Evolutionary conservation across 2,888 invertebrate species (phyloP), one percentile per base, ranked within the genome.

Genomic region (Phengaris alcon): DNA sequence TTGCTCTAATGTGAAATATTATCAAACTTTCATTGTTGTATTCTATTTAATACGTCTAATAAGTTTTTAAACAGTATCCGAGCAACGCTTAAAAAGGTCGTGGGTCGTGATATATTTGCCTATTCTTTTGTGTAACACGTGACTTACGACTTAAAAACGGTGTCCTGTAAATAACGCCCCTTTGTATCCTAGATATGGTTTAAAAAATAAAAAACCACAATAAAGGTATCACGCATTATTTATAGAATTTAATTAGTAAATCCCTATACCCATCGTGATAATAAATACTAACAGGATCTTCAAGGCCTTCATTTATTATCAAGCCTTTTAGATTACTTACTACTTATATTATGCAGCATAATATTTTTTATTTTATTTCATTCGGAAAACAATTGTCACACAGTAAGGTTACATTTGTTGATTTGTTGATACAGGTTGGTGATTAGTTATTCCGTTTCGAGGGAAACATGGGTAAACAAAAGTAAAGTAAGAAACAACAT

Each of bases 231-330:
- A 12, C 12, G 3, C 35, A 35, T 64, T 64, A 64, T 44, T 64
- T 64, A 64, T 44, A 64, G 35, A 64, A 64, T 64, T 64, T 64
- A 64, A 64, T 64, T 64, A 64, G 10, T 10, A 64, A 35, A 52
- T 12, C 12, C 52, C 52, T 52, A 64, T 12, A 22, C 64, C 64
- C 35, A 35, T 35, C 12, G 13, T 12, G 64, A 64, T 64, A 64
- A 44, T 64, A 64, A 64, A 64, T 64, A 64, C 35, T 35, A 35
- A 64, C 64, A 44, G 35, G 35, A 64, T 64, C 12, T 35, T 64
- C 3, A 10, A 44, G 35, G 13, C 57, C 10, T 64, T 35, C 44
- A 64, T 64, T 64, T 64, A 64, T 64, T 35, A 64, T 8, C 35
- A 64, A 44, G 12, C 64, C 12, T 44, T 6, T 13, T 7, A 12